These are phyloP conservation scores for Trachymyrmex septentrionalis DNA, from an alignment of 1,140 invertebrate genomes.

Conservation along the genomic window DNA sequence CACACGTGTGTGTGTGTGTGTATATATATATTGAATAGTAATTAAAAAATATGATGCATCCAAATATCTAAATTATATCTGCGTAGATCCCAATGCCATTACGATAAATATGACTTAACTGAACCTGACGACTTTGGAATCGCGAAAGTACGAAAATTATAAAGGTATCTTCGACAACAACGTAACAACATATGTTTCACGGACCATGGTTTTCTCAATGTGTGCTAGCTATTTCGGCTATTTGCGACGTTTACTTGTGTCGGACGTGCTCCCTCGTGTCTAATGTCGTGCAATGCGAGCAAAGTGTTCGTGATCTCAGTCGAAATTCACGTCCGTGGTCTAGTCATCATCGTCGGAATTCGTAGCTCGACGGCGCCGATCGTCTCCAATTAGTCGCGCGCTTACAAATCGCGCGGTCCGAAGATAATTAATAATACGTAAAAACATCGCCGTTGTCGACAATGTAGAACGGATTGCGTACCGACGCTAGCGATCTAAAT, in stretches of 20 bases:
- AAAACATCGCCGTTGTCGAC: conserved; percentile 51
- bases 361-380: conserved; percentile 51
- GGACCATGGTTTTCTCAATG: conserved; percentile 54
- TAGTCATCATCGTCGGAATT: conserved; percentile 58
- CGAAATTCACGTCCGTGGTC: conserved; percentile 24
- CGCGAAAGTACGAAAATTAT: conserved; percentile 48
- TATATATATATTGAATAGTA: not conserved
- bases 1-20: too few relatives aligned
- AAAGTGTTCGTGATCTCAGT: conserved; percentile 38
- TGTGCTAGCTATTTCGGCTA: conserved; percentile 76
- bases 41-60: conserved; percentile 22
- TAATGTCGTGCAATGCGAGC: conserved; percentile 55
- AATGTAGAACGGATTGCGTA: conserved; percentile 54
- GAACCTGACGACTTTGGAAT: conserved; percentile 37
- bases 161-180: conserved; percentile 71
- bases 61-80: not conserved
- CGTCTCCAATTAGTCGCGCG: conserved; percentile 51
- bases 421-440: conserved; percentile 57
- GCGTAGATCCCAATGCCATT: not conserved
- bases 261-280: conserved; percentile 46
- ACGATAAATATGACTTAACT: conserved; percentile 12
- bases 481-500: conserved; percentile 46
- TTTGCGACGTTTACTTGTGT: conserved; percentile 66
- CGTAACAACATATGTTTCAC: conserved; percentile 68
- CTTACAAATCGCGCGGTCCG: conserved; percentile 40